These are phyloP conservation scores for Pristionchus entomophagus DNA, from an alignment of 2,888 invertebrate genomes.

Conservation along the genomic window DNA sequence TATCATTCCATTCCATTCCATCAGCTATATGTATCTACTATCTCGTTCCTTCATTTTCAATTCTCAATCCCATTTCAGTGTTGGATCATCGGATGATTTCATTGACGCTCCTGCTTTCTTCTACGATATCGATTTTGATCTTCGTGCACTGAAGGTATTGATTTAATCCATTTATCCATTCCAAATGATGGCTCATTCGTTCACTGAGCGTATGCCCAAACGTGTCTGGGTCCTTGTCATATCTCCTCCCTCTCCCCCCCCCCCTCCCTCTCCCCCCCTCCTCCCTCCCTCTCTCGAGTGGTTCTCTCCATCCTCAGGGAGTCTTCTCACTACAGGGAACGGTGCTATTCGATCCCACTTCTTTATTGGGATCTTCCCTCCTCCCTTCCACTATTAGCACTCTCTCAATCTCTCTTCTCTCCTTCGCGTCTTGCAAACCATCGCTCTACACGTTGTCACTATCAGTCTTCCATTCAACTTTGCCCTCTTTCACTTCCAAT, in stretches of 20 bases:
- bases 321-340: slow-evolving; percentile 36
- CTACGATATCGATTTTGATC: slow-evolving; percentile 70
- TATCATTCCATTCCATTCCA: slow-evolving; percentile 26
- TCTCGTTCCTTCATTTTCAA: background rate
- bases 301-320: slow-evolving; percentile 2
- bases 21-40: background rate
- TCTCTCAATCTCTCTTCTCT: slow-evolving; percentile 12
- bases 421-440: background rate
- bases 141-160: slow-evolving; percentile 62
- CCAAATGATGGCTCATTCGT: background rate
- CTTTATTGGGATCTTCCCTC: slow-evolving; percentile 9
- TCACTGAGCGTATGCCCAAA: background rate
- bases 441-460: background rate
- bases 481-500: slow-evolving; percentile 21
- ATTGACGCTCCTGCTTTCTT: slow-evolving; percentile 70
- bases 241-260: background rate
- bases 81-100: slow-evolving; percentile 47
- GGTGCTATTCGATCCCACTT: slow-evolving; percentile 30
- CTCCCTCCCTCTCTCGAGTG: slow-evolving; percentile 2
- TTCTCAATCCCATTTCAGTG: background rate
- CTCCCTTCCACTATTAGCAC: slow-evolving; percentile 4
- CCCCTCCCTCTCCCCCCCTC: background rate
- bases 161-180: too few relatives aligned
- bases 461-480: background rate
- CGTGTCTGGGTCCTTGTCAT: background rate